A percentile compares a stretch with the other conserved stretches of the same genome.
Conservation (phyloP, 2,113 vertebrate species). For the Polypterus senegalus region DNA sequence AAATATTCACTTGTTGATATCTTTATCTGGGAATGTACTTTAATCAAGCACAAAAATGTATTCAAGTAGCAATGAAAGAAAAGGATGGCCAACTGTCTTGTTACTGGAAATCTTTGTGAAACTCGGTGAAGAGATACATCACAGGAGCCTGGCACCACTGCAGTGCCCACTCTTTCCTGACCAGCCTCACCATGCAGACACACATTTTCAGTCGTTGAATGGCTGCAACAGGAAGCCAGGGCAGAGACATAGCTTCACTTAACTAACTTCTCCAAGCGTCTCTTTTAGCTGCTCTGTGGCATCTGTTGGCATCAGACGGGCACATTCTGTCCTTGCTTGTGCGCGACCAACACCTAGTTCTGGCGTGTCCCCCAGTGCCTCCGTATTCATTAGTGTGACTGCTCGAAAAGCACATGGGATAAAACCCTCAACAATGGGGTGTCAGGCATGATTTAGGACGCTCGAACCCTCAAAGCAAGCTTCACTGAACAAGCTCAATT, state of each 20-base stretch:
- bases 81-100: too few species aligned
- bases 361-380: background rate
- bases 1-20: too few species aligned
- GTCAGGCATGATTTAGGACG: slow-evolving; percentile 20
- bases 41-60: too few species aligned
- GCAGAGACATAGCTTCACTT: background rate
- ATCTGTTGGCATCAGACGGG: background rate
- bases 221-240: background rate
- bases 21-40: too few species aligned
- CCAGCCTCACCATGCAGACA: too few species aligned
- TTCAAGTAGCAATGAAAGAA: too few species aligned
- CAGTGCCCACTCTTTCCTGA: too few species aligned
- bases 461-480: slow-evolving; percentile 21
- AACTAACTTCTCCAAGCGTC: background rate
- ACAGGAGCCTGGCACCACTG: too few species aligned
- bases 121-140: too few species aligned
- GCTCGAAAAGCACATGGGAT: slow-evolving; percentile 17
- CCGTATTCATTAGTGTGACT: slow-evolving; percentile 25
- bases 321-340: slow-evolving; percentile 10
- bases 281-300: background rate
- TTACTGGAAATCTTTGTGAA: too few species aligned
- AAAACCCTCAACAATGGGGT: slow-evolving; percentile 29
- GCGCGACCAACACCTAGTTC: background rate
- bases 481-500: slow-evolving; percentile 37
- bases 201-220: too few species aligned